These are phyloP conservation scores for Hirudinaria manillensis DNA, from an alignment of 2,888 invertebrate species.

Conservation along the genomic window DNA sequence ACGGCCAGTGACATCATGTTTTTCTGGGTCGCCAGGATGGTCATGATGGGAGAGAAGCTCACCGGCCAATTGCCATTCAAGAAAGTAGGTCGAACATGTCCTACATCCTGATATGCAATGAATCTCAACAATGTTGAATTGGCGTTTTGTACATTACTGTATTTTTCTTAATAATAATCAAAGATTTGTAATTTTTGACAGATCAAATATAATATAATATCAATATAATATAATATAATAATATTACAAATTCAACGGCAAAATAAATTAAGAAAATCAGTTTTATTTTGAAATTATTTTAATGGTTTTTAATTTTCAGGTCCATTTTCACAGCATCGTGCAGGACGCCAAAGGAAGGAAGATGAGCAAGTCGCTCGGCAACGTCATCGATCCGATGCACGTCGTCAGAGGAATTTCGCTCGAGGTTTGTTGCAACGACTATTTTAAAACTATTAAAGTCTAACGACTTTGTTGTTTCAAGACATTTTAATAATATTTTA, in stretches of 20 bases:
- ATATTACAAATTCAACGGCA: constrained; percentile 14
- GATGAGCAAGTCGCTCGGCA: constrained; percentile 96
- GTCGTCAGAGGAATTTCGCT: constrained; percentile 83
- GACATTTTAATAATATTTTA: no score
- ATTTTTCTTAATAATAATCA: no score
- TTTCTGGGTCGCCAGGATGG: constrained; percentile 97
- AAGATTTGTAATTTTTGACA: constrained; percentile 44
- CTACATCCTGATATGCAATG: constrained; percentile 98
- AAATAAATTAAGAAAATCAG: background rate
- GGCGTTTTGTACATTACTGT: constrained; percentile 46
- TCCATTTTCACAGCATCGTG: constrained; percentile 84
- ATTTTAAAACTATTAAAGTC: constrained; percentile 32
- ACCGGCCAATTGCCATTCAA: constrained; percentile 58
- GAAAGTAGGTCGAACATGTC: background rate
- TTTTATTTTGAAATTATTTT: constrained; percentile 60
- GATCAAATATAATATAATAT: constrained; percentile 48
- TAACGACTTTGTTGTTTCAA: no score
- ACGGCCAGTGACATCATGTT: constrained; percentile 94
- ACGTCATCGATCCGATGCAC: constrained; percentile 86
- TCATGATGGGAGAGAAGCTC: constrained; percentile 85
- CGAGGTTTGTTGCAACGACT: constrained; percentile 71
- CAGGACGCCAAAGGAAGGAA: constrained; percentile 85
- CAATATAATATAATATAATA: constrained; percentile 32
- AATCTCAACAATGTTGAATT: constrained; percentile 87
- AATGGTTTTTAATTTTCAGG: constrained; percentile 62